Evolutionary conservation across 2,797 vertebrate genomes (phyloP).

Genomic region (Gorsachius magnificus): DNA sequence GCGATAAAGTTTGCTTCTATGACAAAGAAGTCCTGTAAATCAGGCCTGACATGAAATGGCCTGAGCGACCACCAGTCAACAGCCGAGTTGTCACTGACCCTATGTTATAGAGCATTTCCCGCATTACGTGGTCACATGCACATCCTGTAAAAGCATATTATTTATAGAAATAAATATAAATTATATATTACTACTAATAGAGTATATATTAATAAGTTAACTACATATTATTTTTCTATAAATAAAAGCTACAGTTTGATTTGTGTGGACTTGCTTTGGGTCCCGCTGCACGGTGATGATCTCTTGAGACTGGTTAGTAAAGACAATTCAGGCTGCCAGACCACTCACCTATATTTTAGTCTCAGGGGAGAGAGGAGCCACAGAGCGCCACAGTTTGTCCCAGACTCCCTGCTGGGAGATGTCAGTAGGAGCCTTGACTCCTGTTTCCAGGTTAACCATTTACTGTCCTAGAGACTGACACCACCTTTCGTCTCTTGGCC

Average conservation of each 20-base stretch:
- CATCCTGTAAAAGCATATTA: not conserved
- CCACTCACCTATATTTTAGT: not conserved
- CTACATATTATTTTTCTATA: not conserved
- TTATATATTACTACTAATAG: not conserved
- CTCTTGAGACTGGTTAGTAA: not conserved
- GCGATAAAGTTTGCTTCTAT: not conserved
- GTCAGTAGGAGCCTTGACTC: not conserved
- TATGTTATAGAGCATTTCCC: not conserved
- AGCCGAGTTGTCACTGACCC: not conserved
- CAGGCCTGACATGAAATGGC: not conserved
- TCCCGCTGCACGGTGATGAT: fast-evolving
- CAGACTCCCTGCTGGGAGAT: not conserved
- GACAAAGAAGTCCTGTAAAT: not conserved
- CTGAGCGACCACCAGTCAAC: not conserved
- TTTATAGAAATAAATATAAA: not conserved
- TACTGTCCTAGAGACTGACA: not conserved
- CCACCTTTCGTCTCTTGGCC: not conserved
- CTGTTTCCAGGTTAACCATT: not conserved
- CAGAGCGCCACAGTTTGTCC: not conserved
- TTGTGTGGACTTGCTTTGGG: not conserved
- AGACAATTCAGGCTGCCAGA: not conserved
- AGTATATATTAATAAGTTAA: not conserved
- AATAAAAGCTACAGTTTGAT: not conserved
- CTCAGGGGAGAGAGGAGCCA: not conserved
- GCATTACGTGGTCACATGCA: not conserved